Percentiles rank a stretch among this genome's conserved stretches.
Evolutionary conservation across 1,140 invertebrate species (phyloP).

Genomic region (Telenomus remus): DNA sequence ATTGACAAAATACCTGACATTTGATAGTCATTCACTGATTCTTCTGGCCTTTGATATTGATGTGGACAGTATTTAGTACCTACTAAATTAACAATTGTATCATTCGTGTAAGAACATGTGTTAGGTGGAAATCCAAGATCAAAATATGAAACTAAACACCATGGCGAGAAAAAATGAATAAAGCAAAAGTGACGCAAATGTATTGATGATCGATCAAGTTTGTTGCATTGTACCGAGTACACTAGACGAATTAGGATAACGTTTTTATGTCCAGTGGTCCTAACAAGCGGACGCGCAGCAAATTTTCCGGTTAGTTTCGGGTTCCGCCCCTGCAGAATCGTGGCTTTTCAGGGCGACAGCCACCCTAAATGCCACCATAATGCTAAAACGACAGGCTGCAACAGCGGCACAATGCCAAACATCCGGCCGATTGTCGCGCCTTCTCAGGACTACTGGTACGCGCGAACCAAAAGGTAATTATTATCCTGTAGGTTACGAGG

Average conservation of each 20-base stretch:
- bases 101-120: constrained; percentile 4
- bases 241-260: constrained; percentile 41
- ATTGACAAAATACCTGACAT: too few relatives aligned
- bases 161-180: constrained; percentile 24
- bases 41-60: too few relatives aligned
- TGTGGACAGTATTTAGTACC: too few relatives aligned
- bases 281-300: constrained; percentile 43
- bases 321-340: constrained; percentile 63
- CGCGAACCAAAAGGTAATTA: constrained; percentile 41
- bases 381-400: constrained; percentile 61
- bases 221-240: constrained; percentile 26
- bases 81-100: not conserved
- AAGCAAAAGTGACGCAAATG: constrained; percentile 30
- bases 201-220: constrained; percentile 47
- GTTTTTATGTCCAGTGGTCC: constrained; percentile 45
- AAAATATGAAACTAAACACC: constrained; percentile 26
- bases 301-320: constrained; percentile 64
- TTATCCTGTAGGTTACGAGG: constrained; percentile 60
- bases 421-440: constrained; percentile 72
- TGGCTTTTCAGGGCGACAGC: constrained; percentile 61
- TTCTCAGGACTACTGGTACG: constrained; percentile 52
- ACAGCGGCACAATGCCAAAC: constrained; percentile 67
- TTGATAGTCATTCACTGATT: too few relatives aligned
- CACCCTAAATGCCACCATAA: constrained; percentile 63
- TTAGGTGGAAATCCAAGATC: constrained; percentile 4